These are phyloP conservation scores for Axis porcinus DNA, from an alignment of 2,113 vertebrate genomes.

Conservation along the genomic window DNA sequence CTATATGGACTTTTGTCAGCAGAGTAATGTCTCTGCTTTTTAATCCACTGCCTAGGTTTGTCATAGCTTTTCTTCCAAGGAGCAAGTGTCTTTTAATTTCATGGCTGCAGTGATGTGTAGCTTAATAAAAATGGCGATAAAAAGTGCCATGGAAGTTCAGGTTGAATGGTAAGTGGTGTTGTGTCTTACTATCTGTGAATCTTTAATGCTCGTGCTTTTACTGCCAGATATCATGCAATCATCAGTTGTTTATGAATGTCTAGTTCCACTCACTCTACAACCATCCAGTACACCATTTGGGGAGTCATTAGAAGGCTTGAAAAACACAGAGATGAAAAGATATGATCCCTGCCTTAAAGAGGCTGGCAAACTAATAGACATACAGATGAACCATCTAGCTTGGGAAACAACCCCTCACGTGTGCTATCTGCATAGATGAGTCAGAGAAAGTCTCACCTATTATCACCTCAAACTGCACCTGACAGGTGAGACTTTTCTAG, in stretches of 20 bases:
- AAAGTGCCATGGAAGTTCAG: not conserved
- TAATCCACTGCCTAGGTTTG: not conserved
- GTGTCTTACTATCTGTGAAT: not conserved
- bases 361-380: not conserved
- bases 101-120: not conserved
- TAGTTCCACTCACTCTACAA: not conserved
- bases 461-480: not conserved
- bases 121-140: not conserved
- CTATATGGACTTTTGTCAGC: not conserved
- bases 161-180: not conserved
- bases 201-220: not conserved
- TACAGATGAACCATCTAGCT: not conserved
- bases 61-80: not conserved
- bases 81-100: not conserved
- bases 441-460: not conserved
- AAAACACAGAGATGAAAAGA: not conserved
- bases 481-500: not conserved
- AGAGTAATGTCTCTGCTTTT: not conserved
- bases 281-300: not conserved
- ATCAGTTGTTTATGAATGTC: not conserved
- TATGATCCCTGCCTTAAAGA: not conserved
- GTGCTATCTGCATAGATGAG: not conserved
- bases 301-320: not conserved
- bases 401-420: not conserved
- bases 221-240: not conserved